Evolutionary conservation across 2,113 vertebrate species (phyloP).

Genomic region (Leptocoma aspasia): DNA sequence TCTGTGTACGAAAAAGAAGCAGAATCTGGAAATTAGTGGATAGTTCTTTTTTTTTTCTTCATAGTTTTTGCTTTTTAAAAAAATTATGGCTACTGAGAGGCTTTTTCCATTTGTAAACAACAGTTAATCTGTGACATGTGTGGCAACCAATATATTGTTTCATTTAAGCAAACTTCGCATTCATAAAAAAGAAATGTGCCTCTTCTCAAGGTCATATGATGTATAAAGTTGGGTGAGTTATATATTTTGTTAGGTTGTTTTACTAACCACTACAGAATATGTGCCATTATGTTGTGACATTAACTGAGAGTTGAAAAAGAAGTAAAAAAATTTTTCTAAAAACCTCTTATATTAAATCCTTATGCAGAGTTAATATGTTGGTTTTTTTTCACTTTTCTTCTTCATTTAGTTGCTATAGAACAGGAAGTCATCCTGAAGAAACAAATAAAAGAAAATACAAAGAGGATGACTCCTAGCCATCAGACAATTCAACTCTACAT

Average conservation of each 20-base stretch:
- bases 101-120: not conserved
- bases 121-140: not conserved
- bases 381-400: not conserved
- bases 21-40: not conserved
- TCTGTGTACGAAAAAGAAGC: not conserved
- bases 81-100: not conserved
- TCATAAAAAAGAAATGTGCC: not conserved
- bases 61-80: not conserved
- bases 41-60: not conserved
- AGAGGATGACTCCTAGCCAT: not conserved
- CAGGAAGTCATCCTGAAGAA: not conserved
- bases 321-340: not conserved
- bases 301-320: not conserved
- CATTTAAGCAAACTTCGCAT: not conserved
- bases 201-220: not conserved
- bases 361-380: not conserved
- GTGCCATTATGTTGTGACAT: not conserved
- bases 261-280: not conserved
- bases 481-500: not conserved
- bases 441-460: not conserved
- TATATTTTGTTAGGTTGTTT: not conserved
- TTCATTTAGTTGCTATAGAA: not conserved
- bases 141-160: not conserved
- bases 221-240: not conserved
- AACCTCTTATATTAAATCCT: fast-evolving